A percentile compares a stretch with the other conserved stretches of the same genome.
These are phyloP conservation scores for Protobothrops flavoviridis DNA, from an alignment of 2,113 vertebrate species.

Conservation along the genomic window DNA sequence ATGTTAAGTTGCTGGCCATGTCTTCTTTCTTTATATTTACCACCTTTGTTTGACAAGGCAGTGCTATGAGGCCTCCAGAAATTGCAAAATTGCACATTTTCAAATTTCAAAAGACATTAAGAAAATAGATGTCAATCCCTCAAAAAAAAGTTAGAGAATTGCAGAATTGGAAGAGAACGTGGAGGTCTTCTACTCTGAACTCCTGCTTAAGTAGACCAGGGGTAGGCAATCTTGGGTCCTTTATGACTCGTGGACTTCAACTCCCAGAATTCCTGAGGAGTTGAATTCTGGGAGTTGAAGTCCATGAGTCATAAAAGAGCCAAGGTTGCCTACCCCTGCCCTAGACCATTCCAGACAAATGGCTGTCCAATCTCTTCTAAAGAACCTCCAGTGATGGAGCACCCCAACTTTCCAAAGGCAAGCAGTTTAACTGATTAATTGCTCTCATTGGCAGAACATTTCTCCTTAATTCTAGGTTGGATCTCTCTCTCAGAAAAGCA, in stretches of 20 bases:
- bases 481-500: not conserved
- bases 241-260: too few species aligned
- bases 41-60: not conserved
- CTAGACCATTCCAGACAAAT: not conserved
- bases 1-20: not conserved
- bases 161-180: not conserved
- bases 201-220: not conserved
- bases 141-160: not conserved
- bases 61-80: not conserved
- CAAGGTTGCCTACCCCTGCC: too few species aligned
- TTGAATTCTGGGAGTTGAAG: too few species aligned
- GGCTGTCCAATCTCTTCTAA: not conserved
- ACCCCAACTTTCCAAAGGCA: not conserved
- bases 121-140: not conserved
- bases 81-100: not conserved
- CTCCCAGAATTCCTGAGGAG: too few species aligned
- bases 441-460: not conserved
- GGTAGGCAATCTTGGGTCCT: too few species aligned
- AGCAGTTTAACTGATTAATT: not conserved
- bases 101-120: not conserved
- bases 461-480: not conserved
- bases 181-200: not conserved
- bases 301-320: too few species aligned
- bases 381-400: not conserved
- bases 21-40: not conserved